These are phyloP conservation scores for Diceros bicornis DNA, from an alignment of 2,797 vertebrate species.

Conservation along the genomic window DNA sequence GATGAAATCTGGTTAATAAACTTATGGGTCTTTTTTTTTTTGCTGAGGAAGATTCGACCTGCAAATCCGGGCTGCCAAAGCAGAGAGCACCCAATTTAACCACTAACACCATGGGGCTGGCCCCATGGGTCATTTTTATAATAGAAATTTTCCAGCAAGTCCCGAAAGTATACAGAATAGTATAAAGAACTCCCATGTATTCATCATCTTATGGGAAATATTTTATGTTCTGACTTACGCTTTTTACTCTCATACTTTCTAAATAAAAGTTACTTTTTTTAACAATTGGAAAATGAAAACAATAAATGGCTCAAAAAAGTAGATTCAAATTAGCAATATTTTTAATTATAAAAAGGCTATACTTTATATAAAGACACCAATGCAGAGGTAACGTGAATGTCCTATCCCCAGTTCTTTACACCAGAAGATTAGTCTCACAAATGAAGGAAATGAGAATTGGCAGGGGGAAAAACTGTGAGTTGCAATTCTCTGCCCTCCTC, in stretches of 20 bases:
- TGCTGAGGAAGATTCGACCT: no score
- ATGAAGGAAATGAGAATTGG: neutral
- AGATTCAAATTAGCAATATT: neutral
- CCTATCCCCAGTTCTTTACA: neutral
- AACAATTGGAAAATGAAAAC: slow-evolving; percentile 32
- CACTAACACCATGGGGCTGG: no score
- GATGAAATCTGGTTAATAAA: neutral
- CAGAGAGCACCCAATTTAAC: no score
- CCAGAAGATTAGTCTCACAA: neutral
- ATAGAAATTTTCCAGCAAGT: neutral
- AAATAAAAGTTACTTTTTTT: neutral
- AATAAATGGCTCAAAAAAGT: neutral
- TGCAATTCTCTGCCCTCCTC: neutral
- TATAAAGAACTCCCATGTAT: neutral
- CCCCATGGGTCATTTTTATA: neutral
- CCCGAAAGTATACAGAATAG: neutral
- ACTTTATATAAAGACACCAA: neutral
- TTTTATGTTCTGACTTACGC: neutral
- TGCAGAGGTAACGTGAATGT: neutral
- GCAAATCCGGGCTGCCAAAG: no score
- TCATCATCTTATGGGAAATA: neutral
- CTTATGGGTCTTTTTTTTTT: neutral
- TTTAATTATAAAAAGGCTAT: neutral
- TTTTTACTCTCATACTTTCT: neutral
- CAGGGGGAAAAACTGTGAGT: neutral